phyloP scores from a whole-genome alignment of 2,888 invertebrate species.

The Tillus elongatus region DNA sequence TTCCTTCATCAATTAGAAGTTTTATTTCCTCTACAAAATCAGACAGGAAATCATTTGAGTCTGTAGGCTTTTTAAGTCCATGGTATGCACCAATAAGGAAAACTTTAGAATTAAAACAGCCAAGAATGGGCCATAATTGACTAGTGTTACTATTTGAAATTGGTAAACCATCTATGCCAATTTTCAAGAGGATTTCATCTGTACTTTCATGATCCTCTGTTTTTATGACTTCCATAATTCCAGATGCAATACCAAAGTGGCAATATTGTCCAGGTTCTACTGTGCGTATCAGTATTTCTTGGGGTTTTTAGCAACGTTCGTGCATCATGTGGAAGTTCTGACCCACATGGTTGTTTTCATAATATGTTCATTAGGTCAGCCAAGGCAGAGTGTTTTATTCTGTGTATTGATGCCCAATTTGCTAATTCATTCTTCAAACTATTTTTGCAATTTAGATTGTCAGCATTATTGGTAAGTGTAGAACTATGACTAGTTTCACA shows the following conservation, averaged over 20 bases:
- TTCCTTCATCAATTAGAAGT: neutral
- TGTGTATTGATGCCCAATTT: no score
- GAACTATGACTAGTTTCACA: no score
- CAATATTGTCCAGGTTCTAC: neutral
- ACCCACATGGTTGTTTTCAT: no score
- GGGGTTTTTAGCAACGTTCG: neutral
- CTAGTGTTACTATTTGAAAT: neutral
- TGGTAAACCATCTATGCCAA: slow-evolving; percentile 1
- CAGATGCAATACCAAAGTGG: neutral
- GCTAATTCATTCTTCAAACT: no score
- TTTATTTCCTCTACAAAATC: neutral
- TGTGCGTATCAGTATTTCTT: neutral
- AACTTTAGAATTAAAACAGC: neutral
- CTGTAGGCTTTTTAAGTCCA: neutral
- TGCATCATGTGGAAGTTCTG: neutral
- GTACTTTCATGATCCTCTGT: neutral
- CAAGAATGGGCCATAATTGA: slow-evolving; percentile 3
- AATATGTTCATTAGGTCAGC: no score
- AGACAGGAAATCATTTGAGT: neutral
- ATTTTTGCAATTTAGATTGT: no score
- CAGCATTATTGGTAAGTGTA: no score
- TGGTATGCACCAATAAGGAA: neutral
- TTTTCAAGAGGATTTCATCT: neutral
- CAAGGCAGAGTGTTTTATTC: no score
- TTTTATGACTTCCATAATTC: neutral